Evolutionary conservation across 2,888 invertebrate genomes (phyloP), one percentile per base, ranked within the genome.

Genomic region (Diplolepis rosae): DNA sequence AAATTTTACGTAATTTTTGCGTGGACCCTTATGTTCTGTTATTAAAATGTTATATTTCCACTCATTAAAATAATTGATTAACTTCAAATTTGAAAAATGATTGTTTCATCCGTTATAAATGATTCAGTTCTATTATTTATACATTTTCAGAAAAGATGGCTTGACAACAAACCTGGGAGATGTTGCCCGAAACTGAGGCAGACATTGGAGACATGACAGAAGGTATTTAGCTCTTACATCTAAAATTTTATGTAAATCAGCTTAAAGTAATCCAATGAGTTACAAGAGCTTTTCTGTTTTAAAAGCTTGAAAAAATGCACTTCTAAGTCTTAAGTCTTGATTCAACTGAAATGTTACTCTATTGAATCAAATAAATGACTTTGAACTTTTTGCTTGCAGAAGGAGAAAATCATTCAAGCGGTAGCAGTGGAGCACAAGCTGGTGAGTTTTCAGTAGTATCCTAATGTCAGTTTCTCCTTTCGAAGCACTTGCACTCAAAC

Each of bases 181-280:
- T 87, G 86, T 80, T 85, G 80, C 83, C 83, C 78, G 84, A 86
- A 80, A 82, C 77, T 68, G 84, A 86, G 79, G 82, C 82, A 76
- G 84, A 83, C 74, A 78, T 83, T 77, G 82, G 84, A 76, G 82
- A 80, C 65, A 87, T 87, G 82, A 85, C 84, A 30, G 88, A 88
- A 85, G 88, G 88, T 88, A 80, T 74, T 80, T 75, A 73, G 73
- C 67, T 68, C 67, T 54, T 50, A 15, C 68, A 66, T 39, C 22
- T 51, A 54, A 56, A 32, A 30, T 13, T 68, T n/a, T 2, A 65
- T 54, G 52, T 50, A 68, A 50, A 66, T 50, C 35, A 32, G 35
- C 35, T 71, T 66, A 27, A 48, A 45, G 39, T 52, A 68, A 68
- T 45, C 24, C 48, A 50, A 65, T 32, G 32, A 51, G 32, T 69